Percentiles rank a stretch among this genome's conserved stretches.
Evolutionary conservation across 2,113 vertebrate genomes (phyloP).

Genomic region (Uria lomvia): DNA sequence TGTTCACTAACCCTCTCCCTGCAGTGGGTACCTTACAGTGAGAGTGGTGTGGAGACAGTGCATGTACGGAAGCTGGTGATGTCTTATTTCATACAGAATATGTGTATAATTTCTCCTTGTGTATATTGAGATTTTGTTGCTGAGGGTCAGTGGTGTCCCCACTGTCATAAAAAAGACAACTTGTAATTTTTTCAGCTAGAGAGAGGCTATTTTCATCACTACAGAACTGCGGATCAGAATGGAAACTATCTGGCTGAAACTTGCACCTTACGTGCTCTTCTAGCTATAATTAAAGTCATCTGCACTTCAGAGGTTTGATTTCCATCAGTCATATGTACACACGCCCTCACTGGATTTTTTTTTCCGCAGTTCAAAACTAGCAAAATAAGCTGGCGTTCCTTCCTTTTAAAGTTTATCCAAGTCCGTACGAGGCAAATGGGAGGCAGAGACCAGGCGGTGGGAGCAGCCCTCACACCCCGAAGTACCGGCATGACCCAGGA

Average conservation of each 20-base stretch:
- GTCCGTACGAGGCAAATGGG: background rate
- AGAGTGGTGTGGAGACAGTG: background rate
- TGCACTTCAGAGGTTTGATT: slow-evolving; percentile 35
- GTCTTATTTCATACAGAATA: background rate
- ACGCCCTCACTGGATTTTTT: background rate
- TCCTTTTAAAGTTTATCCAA: background rate
- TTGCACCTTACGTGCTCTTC: background rate
- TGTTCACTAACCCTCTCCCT: background rate
- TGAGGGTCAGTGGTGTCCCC: background rate
- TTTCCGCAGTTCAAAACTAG: background rate
- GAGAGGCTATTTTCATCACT: background rate
- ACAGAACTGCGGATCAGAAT: background rate
- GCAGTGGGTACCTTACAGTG: background rate
- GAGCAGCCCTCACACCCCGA: background rate
- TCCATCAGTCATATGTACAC: background rate
- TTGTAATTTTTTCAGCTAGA: background rate
- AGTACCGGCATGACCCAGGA: background rate
- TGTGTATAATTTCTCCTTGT: background rate
- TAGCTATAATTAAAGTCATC: slow-evolving; percentile 43
- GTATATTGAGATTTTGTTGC: background rate
- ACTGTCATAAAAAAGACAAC: background rate
- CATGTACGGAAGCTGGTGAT: rapidly evolving
- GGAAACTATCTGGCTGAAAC: slow-evolving; percentile 12
- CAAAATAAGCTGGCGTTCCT: background rate
- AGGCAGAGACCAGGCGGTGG: background rate